Percentiles rank a stretch among this genome's conserved stretches.
Evolutionary conservation across 1,140 invertebrate species (phyloP).

Genomic region (Meteorus sp.): DNA sequence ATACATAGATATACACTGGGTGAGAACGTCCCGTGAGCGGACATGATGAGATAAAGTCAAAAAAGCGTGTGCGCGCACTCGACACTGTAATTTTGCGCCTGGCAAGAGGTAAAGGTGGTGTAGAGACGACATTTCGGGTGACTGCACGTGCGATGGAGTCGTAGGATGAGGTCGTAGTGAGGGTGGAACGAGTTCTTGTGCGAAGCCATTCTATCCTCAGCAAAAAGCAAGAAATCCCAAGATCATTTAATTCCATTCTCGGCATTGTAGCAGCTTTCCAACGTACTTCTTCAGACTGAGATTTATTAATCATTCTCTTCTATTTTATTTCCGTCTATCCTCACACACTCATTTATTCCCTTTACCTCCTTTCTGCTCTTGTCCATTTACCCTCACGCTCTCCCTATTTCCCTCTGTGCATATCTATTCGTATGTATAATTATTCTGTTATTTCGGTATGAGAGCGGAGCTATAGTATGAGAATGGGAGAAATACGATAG

Average conservation of each 20-base stretch:
- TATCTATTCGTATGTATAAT: not conserved
- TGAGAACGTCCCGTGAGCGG: not conserved
- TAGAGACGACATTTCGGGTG: not conserved
- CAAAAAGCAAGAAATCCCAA: slow-evolving; percentile 30
- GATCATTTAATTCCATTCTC: slow-evolving; percentile 32
- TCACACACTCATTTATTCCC: not conserved
- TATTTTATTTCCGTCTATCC: slow-evolving; percentile 2
- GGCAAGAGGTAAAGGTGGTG: not conserved
- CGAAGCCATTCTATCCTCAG: slow-evolving; percentile 12
- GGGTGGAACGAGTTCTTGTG: not conserved
- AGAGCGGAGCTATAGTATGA: not conserved
- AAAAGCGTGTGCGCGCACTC: not conserved
- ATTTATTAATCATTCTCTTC: slow-evolving; percentile 28
- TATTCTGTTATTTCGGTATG: too few relatives aligned
- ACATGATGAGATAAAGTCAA: slow-evolving; percentile 7
- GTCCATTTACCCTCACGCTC: not conserved
- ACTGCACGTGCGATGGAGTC: not conserved
- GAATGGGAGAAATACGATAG: slow-evolving; percentile 4
- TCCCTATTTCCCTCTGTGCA: not conserved
- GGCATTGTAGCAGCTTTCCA: slow-evolving; percentile 21
- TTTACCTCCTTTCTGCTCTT: too few relatives aligned
- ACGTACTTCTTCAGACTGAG: slow-evolving; percentile 24
- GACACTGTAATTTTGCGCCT: not conserved
- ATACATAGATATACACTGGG: too few relatives aligned
- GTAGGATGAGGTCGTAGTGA: not conserved